Base-by-base conservation (phyloP, 92 coral and sea anemone genomes). In the Actinostola sp. region DNA sequence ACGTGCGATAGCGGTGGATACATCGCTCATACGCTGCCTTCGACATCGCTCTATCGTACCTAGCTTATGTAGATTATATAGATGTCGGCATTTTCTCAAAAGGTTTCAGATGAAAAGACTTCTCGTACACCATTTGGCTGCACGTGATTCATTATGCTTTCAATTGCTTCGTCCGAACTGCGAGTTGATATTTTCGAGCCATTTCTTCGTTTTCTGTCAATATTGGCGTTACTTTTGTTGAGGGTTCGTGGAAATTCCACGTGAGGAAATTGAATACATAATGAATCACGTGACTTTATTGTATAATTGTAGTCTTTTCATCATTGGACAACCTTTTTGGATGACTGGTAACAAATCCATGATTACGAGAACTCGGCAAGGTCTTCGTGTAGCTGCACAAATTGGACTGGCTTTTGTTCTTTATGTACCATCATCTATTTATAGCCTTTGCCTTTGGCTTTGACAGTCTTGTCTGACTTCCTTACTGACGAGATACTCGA, bases 1-100 rank as follows among this genome's bases (percentile, higher is more conserved):
- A 87, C 81, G 67, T 74, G 81, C 12, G 98, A 94, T 28, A 90
- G 69, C n/a, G 97, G 97, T 0, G 98, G 98, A 68, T 94, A 94
- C 97, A 88, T 94, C 48, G 98, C 98, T 13, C 98, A 71, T n/a
- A 20, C 97, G 83, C 12, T 77, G 67, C 14, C 83, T 70, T 32
- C 86, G 80, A 50, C 61, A 79, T 43, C 93, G 84, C 66, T 89
- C 94, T 30, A 89, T 44, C 15, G 94, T 89, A 5, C 94, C 94
- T 35, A 85, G 60, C 59, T 66, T 73, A 55, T 80, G 88, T 27
- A 72, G 53, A 51, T 50, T 78, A 26, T 76, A 84, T 26, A 77
- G 68, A 36, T 30, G 63, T 56, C 55, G 32, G 69, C 63, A 28
- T 71, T 69, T 68, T 76, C 78, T 38, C n/a, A n/a, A n/a, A n/a